These are phyloP conservation scores for Myiothlypis chrysogaster DNA, from an alignment of 2,797 vertebrate genomes.

Conservation along the genomic window DNA sequence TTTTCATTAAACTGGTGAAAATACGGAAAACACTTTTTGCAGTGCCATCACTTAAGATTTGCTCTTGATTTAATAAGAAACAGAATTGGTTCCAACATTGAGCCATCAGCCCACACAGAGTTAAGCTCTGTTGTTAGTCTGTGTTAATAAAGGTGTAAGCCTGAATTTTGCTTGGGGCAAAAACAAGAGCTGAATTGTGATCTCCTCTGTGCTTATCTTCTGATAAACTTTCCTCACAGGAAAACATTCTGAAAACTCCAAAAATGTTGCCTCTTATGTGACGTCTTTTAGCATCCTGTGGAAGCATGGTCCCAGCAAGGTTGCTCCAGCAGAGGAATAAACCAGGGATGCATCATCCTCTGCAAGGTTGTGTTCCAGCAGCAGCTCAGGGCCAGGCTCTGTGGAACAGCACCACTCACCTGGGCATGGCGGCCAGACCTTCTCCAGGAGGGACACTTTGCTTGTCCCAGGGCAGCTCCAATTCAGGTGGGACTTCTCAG, in stretches of 20 bases:
- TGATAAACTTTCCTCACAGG: too few species aligned
- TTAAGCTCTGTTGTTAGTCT: neutral
- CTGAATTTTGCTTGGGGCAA: neutral
- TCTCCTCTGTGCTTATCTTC: neutral
- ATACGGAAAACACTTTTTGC: neutral
- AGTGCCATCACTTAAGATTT: neutral
- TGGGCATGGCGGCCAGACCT: neutral
- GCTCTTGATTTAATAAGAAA: neutral
- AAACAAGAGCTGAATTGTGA: neutral
- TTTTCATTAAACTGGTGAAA: slow-evolving; percentile 23
- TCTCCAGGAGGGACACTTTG: neutral
- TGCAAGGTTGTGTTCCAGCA: neutral
- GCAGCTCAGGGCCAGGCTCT: neutral
- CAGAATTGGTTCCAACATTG: neutral
- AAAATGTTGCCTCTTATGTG: neutral
- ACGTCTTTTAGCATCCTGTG: neutral
- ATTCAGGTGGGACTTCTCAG: neutral
- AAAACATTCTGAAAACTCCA: neutral
- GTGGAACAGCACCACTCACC: neutral
- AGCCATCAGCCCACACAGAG: neutral
- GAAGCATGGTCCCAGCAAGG: neutral
- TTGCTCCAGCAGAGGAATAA: neutral
- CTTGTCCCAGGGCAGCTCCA: neutral
- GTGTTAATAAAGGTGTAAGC: neutral
- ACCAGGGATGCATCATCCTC: neutral